Evolutionary conservation across 30 jellyfish, hydroid and myxozoan species (phyloP), one percentile per base, ranked within the genome.

Genomic region (Kudoa iwatai): DNA sequence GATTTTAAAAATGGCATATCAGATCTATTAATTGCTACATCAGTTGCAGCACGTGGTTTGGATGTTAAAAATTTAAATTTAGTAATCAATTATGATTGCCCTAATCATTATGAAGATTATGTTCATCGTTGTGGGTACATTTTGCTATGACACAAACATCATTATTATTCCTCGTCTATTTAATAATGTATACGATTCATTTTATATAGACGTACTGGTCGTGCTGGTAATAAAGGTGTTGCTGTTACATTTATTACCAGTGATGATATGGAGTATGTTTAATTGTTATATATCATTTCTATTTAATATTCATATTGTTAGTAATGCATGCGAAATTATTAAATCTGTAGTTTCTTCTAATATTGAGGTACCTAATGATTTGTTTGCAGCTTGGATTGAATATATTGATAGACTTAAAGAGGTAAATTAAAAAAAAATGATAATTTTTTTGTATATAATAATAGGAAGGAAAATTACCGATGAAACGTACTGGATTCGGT

Each of bases 31-130:
- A 88, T 77, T 17, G 85, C 96, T 7, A 77, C 96, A 20, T 77
- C 96, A 0, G 96, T 77, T 0, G 96, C 96, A 10, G 96, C 96
- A 39, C 59, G 96, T 1, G 96, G 96, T n/a, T 50, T 77, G 13
- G 96, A 77, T 34, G 96, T 77, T 19, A 77, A 77, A 48, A 81
- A 77, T 32, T 41, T 77, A 1, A 64, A 54, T 34, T 32, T 77
- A 30, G 96, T 77, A 17, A 40, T 77, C 4, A 77, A 77, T 43
- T 77, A 55, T 48, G 96, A 77, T 57, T 77, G 96, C 43, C 96
- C 96, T 3, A 77, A 77, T 36, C 96, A 77, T 44, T 62, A 57
- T 28, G 96, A 77, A 58, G 96, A 77, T 43, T 77, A 77, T 38
- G 88, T 77, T 17, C 96, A 77, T 32, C 63, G 96, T 11, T 83